These are phyloP conservation scores for Opisthocomus hoazin DNA, from an alignment of 2,113 vertebrate genomes.

Conservation along the genomic window DNA sequence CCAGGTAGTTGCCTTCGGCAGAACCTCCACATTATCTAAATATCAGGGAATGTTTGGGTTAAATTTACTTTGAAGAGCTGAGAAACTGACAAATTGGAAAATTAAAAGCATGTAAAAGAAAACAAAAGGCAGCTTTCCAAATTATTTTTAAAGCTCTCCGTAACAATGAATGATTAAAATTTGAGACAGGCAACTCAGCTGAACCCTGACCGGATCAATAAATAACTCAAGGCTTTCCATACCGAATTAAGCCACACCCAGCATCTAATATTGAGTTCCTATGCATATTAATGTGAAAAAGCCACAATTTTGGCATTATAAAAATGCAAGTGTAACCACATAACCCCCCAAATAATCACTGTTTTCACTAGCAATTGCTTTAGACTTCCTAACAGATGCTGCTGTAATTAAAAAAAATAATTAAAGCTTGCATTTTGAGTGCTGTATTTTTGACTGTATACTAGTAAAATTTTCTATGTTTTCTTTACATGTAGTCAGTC, in stretches of 20 bases:
- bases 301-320: neutral
- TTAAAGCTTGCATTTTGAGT: neutral
- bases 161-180: neutral
- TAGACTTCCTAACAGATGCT: neutral
- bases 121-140: neutral
- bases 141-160: neutral
- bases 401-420: neutral
- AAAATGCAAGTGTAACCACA: neutral
- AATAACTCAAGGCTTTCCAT: neutral
- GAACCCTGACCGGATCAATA: neutral
- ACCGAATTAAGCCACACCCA: neutral
- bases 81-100: neutral
- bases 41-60: neutral
- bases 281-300: neutral
- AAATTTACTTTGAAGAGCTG: neutral
- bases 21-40: neutral
- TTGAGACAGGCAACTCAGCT: neutral
- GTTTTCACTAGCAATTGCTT: neutral
- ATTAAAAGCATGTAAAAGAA: neutral
- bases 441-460: neutral
- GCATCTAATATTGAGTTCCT: neutral
- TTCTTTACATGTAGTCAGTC: neutral
- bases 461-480: neutral
- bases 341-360: neutral
- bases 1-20: neutral